These are phyloP conservation scores for Eueides isabella DNA, from an alignment of 1,140 invertebrate species.

Conservation along the genomic window DNA sequence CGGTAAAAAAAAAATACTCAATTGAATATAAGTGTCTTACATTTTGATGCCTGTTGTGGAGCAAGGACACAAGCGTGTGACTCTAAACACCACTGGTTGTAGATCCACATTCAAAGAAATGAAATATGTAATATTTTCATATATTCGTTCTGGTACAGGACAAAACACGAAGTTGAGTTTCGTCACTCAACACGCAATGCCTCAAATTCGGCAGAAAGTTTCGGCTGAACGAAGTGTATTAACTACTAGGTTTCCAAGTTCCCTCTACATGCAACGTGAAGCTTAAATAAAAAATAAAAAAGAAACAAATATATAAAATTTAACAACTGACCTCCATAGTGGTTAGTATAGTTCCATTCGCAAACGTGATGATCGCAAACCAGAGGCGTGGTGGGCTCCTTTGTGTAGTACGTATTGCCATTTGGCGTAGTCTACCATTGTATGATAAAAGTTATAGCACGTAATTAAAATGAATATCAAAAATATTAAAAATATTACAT, in stretches of 20 bases:
- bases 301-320: neutral
- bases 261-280: neutral
- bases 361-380: slow-evolving; percentile 73
- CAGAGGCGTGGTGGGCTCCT: slow-evolving; percentile 59
- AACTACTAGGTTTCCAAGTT: neutral
- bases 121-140: too few species aligned
- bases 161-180: too few species aligned
- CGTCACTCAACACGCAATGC: neutral
- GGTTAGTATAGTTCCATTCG: slow-evolving; percentile 75
- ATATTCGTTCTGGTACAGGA: too few species aligned
- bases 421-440: slow-evolving; percentile 63
- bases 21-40: too few species aligned
- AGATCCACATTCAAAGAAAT: too few species aligned
- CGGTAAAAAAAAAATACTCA: too few species aligned
- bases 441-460: too few species aligned
- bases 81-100: too few species aligned
- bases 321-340: slow-evolving; percentile 62
- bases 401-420: slow-evolving; percentile 69
- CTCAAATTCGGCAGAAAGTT: neutral
- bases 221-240: neutral
- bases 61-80: too few species aligned
- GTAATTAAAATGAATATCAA: too few species aligned
- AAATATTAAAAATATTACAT: too few species aligned
- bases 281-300: neutral
- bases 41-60: too few species aligned